Percentiles rank a stretch among this genome's conserved stretches.
phyloP scores from a whole-genome alignment of 2,797 vertebrate genomes.

The Eulemur coronatus region DNA sequence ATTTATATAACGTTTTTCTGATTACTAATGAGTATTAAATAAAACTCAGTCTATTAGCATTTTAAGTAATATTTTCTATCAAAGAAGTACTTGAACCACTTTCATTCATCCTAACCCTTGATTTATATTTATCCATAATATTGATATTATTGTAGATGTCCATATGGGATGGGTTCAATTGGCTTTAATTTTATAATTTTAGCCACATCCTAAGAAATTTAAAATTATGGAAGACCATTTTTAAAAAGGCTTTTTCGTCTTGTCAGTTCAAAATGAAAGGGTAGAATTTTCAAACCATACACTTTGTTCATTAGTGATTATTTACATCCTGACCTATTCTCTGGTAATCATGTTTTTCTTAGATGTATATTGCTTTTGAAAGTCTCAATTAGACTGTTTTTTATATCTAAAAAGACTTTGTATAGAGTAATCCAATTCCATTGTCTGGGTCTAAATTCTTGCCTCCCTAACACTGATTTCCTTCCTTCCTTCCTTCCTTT shows the following conservation, averaged over 20 bases:
- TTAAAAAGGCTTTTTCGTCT: not conserved
- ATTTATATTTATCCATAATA: not conserved
- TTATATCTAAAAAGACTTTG: not conserved
- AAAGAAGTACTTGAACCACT: not conserved
- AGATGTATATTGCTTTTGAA: constrained; percentile 4
- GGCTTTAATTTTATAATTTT: constrained; percentile 27
- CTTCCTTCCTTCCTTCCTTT: too few relatives aligned
- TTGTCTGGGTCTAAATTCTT: constrained; percentile 4
- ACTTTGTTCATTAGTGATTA: not conserved
- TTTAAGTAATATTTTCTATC: constrained; percentile 21
- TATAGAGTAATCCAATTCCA: not conserved
- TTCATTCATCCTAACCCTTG: not conserved
- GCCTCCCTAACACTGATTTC: not conserved
- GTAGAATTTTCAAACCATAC: not conserved
- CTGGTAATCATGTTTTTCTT: not conserved
- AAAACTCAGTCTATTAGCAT: not conserved
- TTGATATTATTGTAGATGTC: not conserved
- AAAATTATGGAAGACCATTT: not conserved
- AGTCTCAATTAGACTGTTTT: constrained; percentile 18
- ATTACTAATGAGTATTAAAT: constrained; percentile 15
- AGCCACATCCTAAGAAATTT: not conserved
- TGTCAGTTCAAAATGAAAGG: not conserved
- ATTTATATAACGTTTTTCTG: constrained; percentile 30
- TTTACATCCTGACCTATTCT: not conserved
- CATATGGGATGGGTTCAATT: not conserved